Conservation (phyloP, 64 coral and sea anemone species). For the Pocillopora damicornis region DNA sequence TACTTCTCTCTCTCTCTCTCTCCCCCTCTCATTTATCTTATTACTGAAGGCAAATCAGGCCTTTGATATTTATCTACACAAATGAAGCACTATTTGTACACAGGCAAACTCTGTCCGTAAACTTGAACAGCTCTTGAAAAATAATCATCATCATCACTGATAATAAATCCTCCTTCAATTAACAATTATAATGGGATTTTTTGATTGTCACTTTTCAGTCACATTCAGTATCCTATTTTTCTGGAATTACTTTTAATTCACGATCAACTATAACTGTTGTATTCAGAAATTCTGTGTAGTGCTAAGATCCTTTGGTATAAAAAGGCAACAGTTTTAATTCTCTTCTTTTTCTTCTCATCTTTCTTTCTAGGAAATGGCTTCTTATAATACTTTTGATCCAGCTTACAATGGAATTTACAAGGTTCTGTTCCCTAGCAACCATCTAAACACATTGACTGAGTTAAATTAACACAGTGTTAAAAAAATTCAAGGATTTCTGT, state of each 20-base stretch:
- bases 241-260: neutral
- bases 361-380: constrained; percentile 93
- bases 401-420: constrained; percentile 93
- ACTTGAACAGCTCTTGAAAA: no score
- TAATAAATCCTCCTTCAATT: no score
- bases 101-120: no score
- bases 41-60: no score
- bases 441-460: neutral
- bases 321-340: constrained; percentile 33
- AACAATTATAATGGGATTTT: no score
- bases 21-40: no score
- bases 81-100: no score
- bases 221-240: neutral
- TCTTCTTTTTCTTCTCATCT: constrained; percentile 67
- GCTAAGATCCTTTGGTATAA: neutral
- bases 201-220: neutral
- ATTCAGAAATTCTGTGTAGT: neutral
- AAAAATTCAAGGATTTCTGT: neutral
- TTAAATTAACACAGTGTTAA: neutral
- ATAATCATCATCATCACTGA: no score
- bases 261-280: neutral
- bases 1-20: no score
- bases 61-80: no score
- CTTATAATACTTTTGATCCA: constrained; percentile 98
- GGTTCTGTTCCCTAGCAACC: constrained; percentile 43